Percentiles rank a stretch among this genome's conserved stretches.
These are phyloP conservation scores for Adelges cooleyi DNA, from an alignment of 1,140 invertebrate genomes.

Conservation along the genomic window DNA sequence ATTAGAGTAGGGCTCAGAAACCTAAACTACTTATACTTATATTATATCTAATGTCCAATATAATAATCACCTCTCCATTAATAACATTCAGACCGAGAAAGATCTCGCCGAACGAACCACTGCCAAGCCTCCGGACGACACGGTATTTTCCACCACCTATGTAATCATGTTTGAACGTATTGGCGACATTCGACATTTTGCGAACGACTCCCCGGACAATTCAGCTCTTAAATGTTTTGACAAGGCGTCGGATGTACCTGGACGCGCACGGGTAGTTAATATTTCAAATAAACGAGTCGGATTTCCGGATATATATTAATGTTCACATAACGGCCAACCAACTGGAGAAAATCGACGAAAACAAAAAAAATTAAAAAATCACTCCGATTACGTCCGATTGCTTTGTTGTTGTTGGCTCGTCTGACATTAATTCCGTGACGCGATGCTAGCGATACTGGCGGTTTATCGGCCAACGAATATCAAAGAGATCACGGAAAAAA, in stretches of 20 bases:
- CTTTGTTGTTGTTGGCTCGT: slow-evolving; percentile 29
- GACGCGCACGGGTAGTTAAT: slow-evolving; percentile 1
- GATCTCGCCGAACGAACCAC: slow-evolving; percentile 98
- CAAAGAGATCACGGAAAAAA: slow-evolving; percentile 24
- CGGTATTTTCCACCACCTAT: slow-evolving; percentile 86
- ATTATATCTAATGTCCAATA: background rate
- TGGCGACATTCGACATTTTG: slow-evolving; percentile 31
- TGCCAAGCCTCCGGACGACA: slow-evolving; percentile 92
- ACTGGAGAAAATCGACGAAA: slow-evolving; percentile 17
- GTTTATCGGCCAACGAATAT: background rate
- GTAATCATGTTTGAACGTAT: slow-evolving; percentile 49
- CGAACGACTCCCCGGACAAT: background rate
- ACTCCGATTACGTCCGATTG: slow-evolving; percentile 23
- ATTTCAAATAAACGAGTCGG: background rate
- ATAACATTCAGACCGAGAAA: slow-evolving; percentile 92
- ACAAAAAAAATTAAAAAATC: slow-evolving; percentile 11
- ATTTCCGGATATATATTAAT: background rate
- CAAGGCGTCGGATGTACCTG: slow-evolving; percentile 14
- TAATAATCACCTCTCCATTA: slow-evolving; percentile 76
- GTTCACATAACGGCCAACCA: slow-evolving; percentile 19
- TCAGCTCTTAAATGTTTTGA: background rate
- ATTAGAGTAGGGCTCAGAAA: too few relatives aligned
- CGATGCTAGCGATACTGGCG: slow-evolving; percentile 18
- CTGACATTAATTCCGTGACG: slow-evolving; percentile 12
- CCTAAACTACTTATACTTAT: too few relatives aligned